These are phyloP conservation scores for Lycodopsis pacificus DNA, from an alignment of 2,797 vertebrate species.

Conservation along the genomic window DNA sequence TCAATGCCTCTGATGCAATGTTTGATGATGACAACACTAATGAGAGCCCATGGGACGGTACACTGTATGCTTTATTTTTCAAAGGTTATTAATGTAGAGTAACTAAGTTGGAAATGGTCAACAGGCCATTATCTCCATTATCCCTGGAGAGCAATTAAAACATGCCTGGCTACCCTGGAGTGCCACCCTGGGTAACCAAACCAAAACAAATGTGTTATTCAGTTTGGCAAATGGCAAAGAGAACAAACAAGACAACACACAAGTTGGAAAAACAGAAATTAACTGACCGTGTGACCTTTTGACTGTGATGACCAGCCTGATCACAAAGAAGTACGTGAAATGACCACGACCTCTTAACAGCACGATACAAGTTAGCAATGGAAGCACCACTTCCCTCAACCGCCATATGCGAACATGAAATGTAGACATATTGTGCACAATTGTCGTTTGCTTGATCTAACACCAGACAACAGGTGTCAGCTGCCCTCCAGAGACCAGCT, in stretches of 20 bases:
- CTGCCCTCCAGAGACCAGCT: too few species aligned
- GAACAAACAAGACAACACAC: slow-evolving; percentile 13
- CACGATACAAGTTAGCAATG: too few species aligned
- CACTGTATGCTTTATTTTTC: slow-evolving; percentile 13
- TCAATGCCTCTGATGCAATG: slow-evolving; percentile 11
- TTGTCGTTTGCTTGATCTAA: too few species aligned
- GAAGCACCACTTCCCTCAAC: too few species aligned
- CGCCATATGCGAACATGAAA: too few species aligned
- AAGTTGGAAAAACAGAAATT: neutral
- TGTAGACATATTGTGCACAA: too few species aligned
- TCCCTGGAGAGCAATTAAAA: slow-evolving; percentile 69
- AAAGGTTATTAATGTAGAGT: slow-evolving; percentile 12
- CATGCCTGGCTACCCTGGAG: slow-evolving; percentile 6
- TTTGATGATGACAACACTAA: slow-evolving; percentile 46
- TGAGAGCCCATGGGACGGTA: slow-evolving; percentile 54
- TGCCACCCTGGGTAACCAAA: slow-evolving; percentile 15
- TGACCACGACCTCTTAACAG: neutral
- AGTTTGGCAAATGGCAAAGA: slow-evolving; percentile 34
- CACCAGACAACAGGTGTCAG: too few species aligned
- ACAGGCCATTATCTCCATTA: slow-evolving; percentile 68
- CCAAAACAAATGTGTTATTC: slow-evolving; percentile 58
- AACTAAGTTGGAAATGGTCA: slow-evolving; percentile 65
- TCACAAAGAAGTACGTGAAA: neutral
- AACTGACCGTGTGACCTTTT: slow-evolving; percentile 2
- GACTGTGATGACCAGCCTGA: neutral